Percentiles rank a stretch among this genome's conserved stretches.
These are phyloP conservation scores for Perca flavescens DNA, from an alignment of 2,113 vertebrate genomes.

Conservation along the genomic window DNA sequence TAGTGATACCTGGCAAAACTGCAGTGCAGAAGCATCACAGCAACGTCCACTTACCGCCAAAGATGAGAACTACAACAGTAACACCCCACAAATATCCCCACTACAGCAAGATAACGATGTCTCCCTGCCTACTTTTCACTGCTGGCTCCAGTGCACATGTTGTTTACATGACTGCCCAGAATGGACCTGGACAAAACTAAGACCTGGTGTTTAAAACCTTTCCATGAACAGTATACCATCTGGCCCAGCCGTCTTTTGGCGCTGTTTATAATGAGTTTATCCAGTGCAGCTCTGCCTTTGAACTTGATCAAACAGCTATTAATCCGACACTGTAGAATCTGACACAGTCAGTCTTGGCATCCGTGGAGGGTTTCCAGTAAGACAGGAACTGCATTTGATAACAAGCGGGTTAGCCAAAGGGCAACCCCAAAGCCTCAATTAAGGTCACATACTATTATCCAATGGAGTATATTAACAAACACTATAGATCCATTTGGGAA, in stretches of 20 bases:
- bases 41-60: constrained; percentile 9
- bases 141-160: constrained; percentile 46
- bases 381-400: constrained; percentile 76
- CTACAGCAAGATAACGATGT: constrained; percentile 55
- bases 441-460: constrained; percentile 69
- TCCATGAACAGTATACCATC: constrained; percentile 54
- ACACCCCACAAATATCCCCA: constrained; percentile 52
- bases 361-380: constrained; percentile 70
- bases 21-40: background rate
- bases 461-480: constrained; percentile 41
- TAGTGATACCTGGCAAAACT: constrained; percentile 6
- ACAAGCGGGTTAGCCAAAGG: constrained; percentile 70
- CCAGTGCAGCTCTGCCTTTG: constrained; percentile 69
- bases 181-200: constrained; percentile 58
- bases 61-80: constrained; percentile 56
- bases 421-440: constrained; percentile 69
- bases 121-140: constrained; percentile 57
- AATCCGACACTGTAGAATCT: constrained; percentile 68
- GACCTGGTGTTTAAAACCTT: constrained; percentile 71
- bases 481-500: constrained; percentile 39
- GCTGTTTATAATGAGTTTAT: constrained; percentile 74
- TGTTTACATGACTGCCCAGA: constrained; percentile 68
- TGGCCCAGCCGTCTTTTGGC: constrained; percentile 58
- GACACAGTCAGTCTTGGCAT: constrained; percentile 72
- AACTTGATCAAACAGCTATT: constrained; percentile 78